Percentiles rank a stretch among this genome's conserved stretches.
Conservation (phyloP, 2,797 vertebrate species). For the Eleutherodactylus coqui region DNA sequence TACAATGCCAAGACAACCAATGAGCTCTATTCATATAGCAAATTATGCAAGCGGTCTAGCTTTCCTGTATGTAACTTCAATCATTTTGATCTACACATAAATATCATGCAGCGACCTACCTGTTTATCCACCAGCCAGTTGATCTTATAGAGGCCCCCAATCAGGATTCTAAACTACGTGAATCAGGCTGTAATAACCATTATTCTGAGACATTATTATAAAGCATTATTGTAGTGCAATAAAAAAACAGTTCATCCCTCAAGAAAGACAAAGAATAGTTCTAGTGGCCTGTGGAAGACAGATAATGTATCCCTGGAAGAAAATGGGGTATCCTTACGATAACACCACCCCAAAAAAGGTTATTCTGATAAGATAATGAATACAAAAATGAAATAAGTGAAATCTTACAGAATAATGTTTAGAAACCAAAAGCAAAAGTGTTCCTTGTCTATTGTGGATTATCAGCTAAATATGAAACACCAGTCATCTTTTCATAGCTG, state of each 20-base stretch:
- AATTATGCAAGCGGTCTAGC: not conserved
- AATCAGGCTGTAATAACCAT: not conserved
- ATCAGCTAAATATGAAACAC: conserved; percentile 24
- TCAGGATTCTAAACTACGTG: not conserved
- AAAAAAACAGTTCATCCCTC: too few species aligned
- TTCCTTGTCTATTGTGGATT: not conserved
- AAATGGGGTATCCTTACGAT: too few species aligned
- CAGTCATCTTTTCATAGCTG: conserved; percentile 43
- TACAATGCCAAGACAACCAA: not conserved
- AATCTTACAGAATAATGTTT: not conserved
- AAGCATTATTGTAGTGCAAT: too few species aligned
- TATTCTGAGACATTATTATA: too few species aligned
- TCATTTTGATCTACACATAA: not conserved
- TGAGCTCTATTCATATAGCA: not conserved
- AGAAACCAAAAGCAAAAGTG: not conserved
- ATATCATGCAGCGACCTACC: not conserved
- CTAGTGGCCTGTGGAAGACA: too few species aligned
- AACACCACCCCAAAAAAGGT: not conserved
- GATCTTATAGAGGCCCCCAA: not conserved
- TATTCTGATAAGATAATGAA: not conserved
- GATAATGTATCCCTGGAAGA: too few species aligned
- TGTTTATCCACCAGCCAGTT: not conserved
- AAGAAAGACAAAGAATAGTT: too few species aligned
- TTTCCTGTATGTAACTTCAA: not conserved
- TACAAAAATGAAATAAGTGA: not conserved